Evolutionary conservation across 2,113 vertebrate species (phyloP).

Genomic region (Oenanthe melanoleuca): DNA sequence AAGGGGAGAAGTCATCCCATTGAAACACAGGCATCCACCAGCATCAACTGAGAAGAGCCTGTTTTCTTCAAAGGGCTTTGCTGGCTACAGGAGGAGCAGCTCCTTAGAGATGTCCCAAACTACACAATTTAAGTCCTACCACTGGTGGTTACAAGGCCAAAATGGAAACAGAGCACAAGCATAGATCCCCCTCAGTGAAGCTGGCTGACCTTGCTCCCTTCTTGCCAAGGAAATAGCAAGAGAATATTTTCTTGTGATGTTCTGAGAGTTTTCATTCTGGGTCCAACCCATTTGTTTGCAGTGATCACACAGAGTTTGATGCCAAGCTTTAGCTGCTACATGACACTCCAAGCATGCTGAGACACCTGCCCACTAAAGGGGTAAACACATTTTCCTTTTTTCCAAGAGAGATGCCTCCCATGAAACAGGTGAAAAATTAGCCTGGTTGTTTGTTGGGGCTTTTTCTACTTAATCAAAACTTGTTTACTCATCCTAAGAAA

Average conservation of each 20-base stretch:
- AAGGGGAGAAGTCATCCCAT: neutral
- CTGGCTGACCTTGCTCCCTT: neutral
- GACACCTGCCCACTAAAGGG: neutral
- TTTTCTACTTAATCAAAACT: neutral
- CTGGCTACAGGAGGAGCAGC: neutral
- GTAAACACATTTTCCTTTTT: neutral
- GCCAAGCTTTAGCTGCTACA: neutral
- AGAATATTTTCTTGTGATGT: neutral
- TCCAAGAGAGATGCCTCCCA: neutral
- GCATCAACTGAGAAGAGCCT: neutral
- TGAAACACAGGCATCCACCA: neutral
- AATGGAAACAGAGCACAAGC: neutral
- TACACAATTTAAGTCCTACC: neutral
- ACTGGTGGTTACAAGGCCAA: neutral
- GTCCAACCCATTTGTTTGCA: neutral
- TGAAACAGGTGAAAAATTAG: slow-evolving; percentile 26
- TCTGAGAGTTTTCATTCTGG: neutral
- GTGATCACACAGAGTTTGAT: neutral
- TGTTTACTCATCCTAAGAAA: slow-evolving; percentile 39
- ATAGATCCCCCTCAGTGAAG: neutral
- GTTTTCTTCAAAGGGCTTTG: neutral
- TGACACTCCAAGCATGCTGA: neutral
- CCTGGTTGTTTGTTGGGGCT: neutral
- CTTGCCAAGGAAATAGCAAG: neutral
- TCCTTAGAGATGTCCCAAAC: neutral